These are phyloP conservation scores for Drosophila niveifrons DNA, from an alignment of 2,888 invertebrate species.

Conservation along the genomic window DNA sequence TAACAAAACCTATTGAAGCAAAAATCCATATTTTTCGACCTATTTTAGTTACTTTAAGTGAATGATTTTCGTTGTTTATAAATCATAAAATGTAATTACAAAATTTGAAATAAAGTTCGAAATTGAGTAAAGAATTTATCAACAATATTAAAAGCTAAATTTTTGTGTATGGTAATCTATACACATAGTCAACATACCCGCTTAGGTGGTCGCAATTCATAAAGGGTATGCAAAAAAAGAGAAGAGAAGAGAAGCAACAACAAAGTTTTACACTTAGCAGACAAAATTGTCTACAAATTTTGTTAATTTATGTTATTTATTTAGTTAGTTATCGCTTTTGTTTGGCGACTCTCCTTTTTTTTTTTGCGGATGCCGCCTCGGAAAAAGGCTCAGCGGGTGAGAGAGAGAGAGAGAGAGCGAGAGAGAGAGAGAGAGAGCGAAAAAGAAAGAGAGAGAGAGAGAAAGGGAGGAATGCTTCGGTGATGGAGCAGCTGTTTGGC, in stretches of 20 bases:
- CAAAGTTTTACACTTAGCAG: slow-evolving; percentile 77
- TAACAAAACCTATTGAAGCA: too few relatives aligned
- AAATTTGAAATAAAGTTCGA: too few relatives aligned
- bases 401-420: neutral
- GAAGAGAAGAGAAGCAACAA: slow-evolving; percentile 34
- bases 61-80: too few relatives aligned
- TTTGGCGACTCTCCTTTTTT: slow-evolving; percentile 28
- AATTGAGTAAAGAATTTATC: too few relatives aligned
- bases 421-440: neutral
- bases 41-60: too few relatives aligned
- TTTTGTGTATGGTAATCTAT: too few relatives aligned
- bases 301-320: slow-evolving; percentile 79
- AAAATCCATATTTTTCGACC: too few relatives aligned
- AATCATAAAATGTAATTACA: too few relatives aligned
- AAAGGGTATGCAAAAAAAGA: slow-evolving; percentile 11
- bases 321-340: slow-evolving; percentile 78
- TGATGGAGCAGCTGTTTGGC: slow-evolving; percentile 39
- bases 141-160: too few relatives aligned
- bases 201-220: neutral
- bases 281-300: slow-evolving; percentile 80
- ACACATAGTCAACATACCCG: too few relatives aligned
- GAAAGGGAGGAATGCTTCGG: neutral
- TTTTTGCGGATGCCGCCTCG: neutral
- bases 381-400: neutral
- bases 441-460: neutral